Evolutionary conservation across 2,113 vertebrate species (phyloP), one percentile per base, ranked within the genome.

Genomic region (Sula dactylatra): DNA sequence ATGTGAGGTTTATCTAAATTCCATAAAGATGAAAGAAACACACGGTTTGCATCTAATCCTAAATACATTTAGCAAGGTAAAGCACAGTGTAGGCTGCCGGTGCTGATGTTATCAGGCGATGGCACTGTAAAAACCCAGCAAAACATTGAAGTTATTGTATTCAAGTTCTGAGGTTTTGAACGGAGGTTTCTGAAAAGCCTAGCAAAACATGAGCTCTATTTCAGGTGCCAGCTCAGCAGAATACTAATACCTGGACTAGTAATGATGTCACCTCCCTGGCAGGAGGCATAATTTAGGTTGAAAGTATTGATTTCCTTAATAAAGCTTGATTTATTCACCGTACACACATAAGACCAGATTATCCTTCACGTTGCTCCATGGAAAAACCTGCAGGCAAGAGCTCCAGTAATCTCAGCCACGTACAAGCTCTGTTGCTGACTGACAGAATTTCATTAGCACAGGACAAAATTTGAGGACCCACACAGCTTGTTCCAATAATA

Each of bases 271-370:
- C 45, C 34, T 83, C 36, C 61, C 55, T 94, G 82, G 87, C 89
- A 96, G 86, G 89, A 94, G 67, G 72, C 45, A 40, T 66, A 76
- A 73, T 91, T 81, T 88, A 47, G 58, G 66, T 42, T 88, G 67
- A 94, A 93, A 80, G 67, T 80, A 91, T 88, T 74, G 72, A 88
- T 90, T 97, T 96, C 89, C 90, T 90, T 86, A 95, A 91, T 87
- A 92, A 86, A 94, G 24, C 55, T 89, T 2, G 0, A 14, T 55
- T 91, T 94, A 91, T 94, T 82, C 85, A 64, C 65, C 7, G 1
- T 76, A 40, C 0, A 0, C 40, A 88, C 78, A 56, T 32, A 88
- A 70, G 55, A n/a, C 70, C 24, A 65, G 61, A 66, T 88, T 91
- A 90, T 69, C 55, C 59, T 27, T 89, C 2, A 2, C 0, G 0